phyloP scores from a whole-genome alignment of 2,888 invertebrate genomes.

The Melinaea menophilus region DNA sequence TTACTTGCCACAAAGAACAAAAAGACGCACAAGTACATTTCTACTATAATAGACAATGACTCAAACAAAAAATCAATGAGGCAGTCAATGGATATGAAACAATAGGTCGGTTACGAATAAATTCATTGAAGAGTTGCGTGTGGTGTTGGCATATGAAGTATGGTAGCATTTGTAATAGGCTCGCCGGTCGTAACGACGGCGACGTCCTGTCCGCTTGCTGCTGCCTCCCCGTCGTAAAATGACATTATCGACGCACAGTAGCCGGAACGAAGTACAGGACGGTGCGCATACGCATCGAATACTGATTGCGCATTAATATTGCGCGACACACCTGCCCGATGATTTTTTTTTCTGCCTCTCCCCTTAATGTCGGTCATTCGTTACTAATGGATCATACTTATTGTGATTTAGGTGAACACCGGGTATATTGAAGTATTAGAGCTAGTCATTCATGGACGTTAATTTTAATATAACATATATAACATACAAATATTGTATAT shows the following conservation, averaged over 20 bases:
- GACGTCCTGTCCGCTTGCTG: conserved; percentile 73
- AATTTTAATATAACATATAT: background rate
- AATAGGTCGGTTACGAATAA: conserved; percentile 46
- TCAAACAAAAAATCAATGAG: conserved; percentile 43
- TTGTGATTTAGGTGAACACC: conserved; percentile 64
- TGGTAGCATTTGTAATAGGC: conserved; percentile 74
- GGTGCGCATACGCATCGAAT: conserved; percentile 70
- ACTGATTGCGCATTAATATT: conserved; percentile 77
- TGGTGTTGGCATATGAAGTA: conserved; percentile 63
- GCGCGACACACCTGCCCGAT: conserved; percentile 73
- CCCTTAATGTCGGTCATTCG: conserved; percentile 76
- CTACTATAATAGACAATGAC: conserved; percentile 44
- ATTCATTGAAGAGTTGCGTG: conserved; percentile 49
- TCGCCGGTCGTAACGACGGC: conserved; percentile 72
- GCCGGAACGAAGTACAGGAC: conserved; percentile 78
- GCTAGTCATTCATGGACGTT: conserved; percentile 59
- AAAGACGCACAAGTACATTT: conserved; percentile 49
- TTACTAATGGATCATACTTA: conserved; percentile 73
- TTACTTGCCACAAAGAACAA: conserved; percentile 24
- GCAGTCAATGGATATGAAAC: conserved; percentile 63
- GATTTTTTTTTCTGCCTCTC: conserved; percentile 73
- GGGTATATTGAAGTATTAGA: conserved; percentile 59
- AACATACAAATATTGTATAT: background rate
- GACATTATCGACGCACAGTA: conserved; percentile 78
- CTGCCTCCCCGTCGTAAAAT: conserved; percentile 72